A percentile compares a stretch with the other conserved stretches of the same genome.
These are phyloP conservation scores for Loriculus beryllinus DNA, from an alignment of 2,797 vertebrate genomes.

Conservation along the genomic window DNA sequence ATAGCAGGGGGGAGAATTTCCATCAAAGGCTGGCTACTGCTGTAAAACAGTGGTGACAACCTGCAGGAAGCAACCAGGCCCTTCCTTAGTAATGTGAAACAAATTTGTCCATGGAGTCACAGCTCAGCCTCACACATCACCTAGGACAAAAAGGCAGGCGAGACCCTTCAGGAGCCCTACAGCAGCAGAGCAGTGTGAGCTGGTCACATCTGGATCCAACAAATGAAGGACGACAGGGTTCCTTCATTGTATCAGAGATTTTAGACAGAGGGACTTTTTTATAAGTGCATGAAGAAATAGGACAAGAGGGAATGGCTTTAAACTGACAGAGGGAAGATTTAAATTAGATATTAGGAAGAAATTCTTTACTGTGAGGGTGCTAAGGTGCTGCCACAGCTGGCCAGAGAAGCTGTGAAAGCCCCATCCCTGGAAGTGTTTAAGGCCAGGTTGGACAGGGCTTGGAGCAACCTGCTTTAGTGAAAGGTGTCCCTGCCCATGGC, in stretches of 20 bases:
- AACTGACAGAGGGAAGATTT: neutral
- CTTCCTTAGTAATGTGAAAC: neutral
- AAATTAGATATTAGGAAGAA: neutral
- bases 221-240: neutral
- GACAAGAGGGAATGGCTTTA: neutral
- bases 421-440: neutral
- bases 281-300: neutral
- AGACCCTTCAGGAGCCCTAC: neutral
- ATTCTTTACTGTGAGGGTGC: neutral
- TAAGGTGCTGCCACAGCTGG: neutral
- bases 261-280: neutral
- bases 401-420: neutral
- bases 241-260: neutral
- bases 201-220: neutral
- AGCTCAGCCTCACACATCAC: neutral
- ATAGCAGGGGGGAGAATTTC: neutral
- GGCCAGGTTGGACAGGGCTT: neutral
- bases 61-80: neutral
- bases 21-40: neutral
- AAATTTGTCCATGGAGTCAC: neutral
- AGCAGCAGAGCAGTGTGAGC: neutral
- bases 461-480: neutral
- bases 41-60: neutral
- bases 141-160: neutral
- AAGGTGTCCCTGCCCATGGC: neutral